These are phyloP conservation scores for Phaenicophaeus curvirostris DNA, from an alignment of 2,797 vertebrate species.

Conservation along the genomic window DNA sequence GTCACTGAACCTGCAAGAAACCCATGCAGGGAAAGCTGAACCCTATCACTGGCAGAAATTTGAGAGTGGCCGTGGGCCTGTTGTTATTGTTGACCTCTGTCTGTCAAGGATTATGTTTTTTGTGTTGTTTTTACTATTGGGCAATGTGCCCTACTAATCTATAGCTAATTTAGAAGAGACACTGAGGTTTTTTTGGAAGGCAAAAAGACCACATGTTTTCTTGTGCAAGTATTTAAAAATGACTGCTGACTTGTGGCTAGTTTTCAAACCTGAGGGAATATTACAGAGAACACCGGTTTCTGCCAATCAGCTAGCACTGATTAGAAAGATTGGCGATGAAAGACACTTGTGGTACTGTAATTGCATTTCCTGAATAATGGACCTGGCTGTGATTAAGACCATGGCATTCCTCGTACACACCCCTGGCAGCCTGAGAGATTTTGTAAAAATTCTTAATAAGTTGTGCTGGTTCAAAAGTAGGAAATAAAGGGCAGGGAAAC, in stretches of 20 bases:
- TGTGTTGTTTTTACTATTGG: slow-evolving; percentile 22
- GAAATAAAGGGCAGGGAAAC: not conserved
- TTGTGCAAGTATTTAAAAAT: not conserved
- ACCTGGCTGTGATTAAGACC: not conserved
- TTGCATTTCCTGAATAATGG: not conserved
- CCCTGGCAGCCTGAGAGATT: not conserved
- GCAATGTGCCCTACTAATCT: not conserved
- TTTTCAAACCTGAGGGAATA: slow-evolving; percentile 14
- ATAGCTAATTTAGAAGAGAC: not conserved
- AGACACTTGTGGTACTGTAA: not conserved
- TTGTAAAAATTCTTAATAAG: not conserved
- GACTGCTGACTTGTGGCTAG: not conserved
- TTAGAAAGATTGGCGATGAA: not conserved
- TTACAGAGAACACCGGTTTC: not conserved
- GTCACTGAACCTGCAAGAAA: not conserved
- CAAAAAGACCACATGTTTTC: not conserved
- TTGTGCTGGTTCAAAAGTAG: not conserved
- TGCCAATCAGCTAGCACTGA: not conserved
- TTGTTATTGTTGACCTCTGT: slow-evolving; percentile 19
- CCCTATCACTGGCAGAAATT: not conserved
- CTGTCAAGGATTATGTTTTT: not conserved
- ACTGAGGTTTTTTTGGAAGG: not conserved
- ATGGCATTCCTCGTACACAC: not conserved
- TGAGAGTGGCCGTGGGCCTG: not conserved
- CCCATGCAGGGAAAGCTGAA: not conserved